A percentile compares a stretch with the other conserved stretches of the same genome.
Conservation (phyloP, 2,797 vertebrate genomes). For the Arnoldichthys spilopterus region DNA sequence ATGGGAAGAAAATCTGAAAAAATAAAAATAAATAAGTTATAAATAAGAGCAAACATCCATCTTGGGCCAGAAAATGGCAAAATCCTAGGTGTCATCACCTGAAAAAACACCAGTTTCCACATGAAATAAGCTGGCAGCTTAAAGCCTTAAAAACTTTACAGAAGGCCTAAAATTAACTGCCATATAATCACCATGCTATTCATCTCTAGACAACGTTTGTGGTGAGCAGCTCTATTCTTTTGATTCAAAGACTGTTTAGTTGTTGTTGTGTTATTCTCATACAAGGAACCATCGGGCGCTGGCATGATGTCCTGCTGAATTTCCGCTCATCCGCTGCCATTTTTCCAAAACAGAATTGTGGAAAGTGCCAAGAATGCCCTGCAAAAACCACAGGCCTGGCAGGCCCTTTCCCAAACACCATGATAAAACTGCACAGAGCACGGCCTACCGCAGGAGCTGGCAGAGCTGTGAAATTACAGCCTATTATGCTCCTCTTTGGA, state of each 20-base stretch:
- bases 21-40: too few relatives aligned
- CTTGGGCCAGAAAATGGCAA: not conserved
- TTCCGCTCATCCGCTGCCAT: slow-evolving; percentile 57
- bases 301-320: slow-evolving; percentile 44
- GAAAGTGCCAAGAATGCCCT: slow-evolving; percentile 45
- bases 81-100: not conserved
- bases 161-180: slow-evolving; percentile 1
- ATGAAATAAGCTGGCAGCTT: not conserved
- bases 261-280: slow-evolving; percentile 35
- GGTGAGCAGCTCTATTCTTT: not conserved
- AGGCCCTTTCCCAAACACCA: slow-evolving; percentile 55
- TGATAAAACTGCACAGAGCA: slow-evolving; percentile 62
- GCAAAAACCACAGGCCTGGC: slow-evolving; percentile 44
- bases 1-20: too few relatives aligned
- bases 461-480: slow-evolving; percentile 58
- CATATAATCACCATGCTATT: slow-evolving; percentile 17
- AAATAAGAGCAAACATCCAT: too few relatives aligned
- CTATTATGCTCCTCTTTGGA: slow-evolving; percentile 65
- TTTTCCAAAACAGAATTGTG: slow-evolving; percentile 53
- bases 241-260: slow-evolving; percentile 16
- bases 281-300: slow-evolving; percentile 28
- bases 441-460: slow-evolving; percentile 59
- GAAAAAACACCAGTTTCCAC: too few relatives aligned
- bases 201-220: slow-evolving; percentile 11
- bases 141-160: not conserved